Evolutionary conservation across 1,140 invertebrate genomes (phyloP), one percentile per base, ranked within the genome.

Genomic region (Antheraea mylitta): DNA sequence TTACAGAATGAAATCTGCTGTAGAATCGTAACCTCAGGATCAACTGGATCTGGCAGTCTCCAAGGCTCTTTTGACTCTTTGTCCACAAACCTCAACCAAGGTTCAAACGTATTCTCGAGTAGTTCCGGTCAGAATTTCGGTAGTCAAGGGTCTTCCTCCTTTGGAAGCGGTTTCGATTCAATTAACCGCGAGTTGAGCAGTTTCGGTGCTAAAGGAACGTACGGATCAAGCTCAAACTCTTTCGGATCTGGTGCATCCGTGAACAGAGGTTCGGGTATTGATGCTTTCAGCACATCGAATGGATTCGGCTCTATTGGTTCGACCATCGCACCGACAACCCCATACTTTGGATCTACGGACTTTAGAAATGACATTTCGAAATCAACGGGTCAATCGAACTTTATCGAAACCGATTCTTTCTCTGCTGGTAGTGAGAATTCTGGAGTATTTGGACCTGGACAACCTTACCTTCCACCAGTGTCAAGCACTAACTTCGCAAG

Each of bases 1-100:
- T 73, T 82, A 0, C 79, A 83, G 37, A 87, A 83, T 3, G 92
- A 94, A 79, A 81, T 91, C 30, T 94, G 93, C 85, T 94, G 93
- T 81, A 85, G 86, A 58, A 77, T 92, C 38, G 86, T 88, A 70
- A 68, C 81, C 9, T 72, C 81, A 30, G 66, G 76, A 18, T 53
- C 79, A 0, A 42, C 74, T 10, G 82, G 79, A 3, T 63, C 73
- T 18, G 69, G 68, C 8, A 70, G 68, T n/a, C 22, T 75, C 62
- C 83, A 85, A 59, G 80, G 76, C 0, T 75, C 77, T 9, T 74
- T 85, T 3, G 84, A 81, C 0, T 74, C 74, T 8, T 77, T 42
- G 11, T 42, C 38, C 3, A 42, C 78, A 10, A 79, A 78, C 78
- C 68, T 36, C 30, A 36, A 36, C 22, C 60, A 61, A 36, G 60